A percentile compares a stretch with the other conserved stretches of the same genome.
These are phyloP conservation scores for Oasisia sp. DNA, from an alignment of 2,888 invertebrate species.

Conservation along the genomic window DNA sequence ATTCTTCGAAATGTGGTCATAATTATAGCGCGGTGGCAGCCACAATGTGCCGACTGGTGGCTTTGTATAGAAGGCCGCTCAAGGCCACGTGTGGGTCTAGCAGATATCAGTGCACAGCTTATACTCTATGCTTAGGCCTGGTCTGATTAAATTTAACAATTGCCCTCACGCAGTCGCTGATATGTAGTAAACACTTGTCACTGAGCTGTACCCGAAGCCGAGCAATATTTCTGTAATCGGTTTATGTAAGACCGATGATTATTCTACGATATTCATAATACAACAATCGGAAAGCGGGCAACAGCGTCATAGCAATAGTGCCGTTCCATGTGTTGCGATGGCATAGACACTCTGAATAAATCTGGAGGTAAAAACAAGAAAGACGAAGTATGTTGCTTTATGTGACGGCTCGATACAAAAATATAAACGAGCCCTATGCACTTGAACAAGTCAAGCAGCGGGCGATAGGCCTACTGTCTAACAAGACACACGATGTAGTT, in stretches of 20 bases:
- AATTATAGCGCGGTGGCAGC: not conserved
- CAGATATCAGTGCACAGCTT: not conserved
- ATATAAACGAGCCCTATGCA: not conserved
- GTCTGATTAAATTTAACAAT: not conserved
- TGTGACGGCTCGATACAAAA: not conserved
- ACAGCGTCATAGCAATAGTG: not conserved
- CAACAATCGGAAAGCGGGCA: not conserved
- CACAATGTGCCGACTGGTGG: not conserved
- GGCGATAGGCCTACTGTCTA: not conserved
- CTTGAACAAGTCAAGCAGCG: not conserved
- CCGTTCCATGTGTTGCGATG: not conserved
- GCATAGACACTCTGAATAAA: not conserved
- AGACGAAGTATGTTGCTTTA: not conserved
- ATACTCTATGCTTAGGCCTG: not conserved
- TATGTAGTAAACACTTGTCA: not conserved
- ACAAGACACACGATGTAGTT: not conserved
- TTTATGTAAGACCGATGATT: not conserved
- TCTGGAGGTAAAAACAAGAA: not conserved
- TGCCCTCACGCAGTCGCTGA: not conserved
- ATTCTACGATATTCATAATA: not conserved
- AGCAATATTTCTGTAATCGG: not conserved
- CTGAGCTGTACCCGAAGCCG: not conserved
- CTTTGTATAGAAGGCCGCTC: not conserved
- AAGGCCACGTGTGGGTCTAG: not conserved
- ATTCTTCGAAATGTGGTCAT: not conserved